Evolutionary conservation across 2,113 vertebrate genomes (phyloP), one percentile per base, ranked within the genome.

Genomic region (Sceloporus undulatus): DNA sequence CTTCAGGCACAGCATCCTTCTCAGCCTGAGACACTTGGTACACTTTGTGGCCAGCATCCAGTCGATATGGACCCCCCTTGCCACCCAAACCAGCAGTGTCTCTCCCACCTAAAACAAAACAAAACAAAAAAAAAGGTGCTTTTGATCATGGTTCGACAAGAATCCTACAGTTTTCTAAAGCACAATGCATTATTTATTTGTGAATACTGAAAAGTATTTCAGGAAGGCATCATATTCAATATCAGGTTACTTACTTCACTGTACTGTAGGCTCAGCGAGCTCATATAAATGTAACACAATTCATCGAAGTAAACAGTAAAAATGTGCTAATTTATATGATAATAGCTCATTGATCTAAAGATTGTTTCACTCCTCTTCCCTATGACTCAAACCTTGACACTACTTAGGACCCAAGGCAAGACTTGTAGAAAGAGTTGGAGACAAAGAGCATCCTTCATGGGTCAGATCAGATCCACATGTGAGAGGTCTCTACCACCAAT

Each of bases 1-100:
- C 98, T 29, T 99, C 98, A 0, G 99, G 99, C 71, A 99, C 97
- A 0, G 98, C 97, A 18, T 99, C 98, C 92, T 99, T 99, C 95
- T 99, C 98, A 0, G 94, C 98, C 89, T 99, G 97, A 54, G 98
- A 98, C 9, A 99, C 92, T 93, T 99, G 99, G 96, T 98, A 96
- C 71, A 99, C 99, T 0, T 92, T 96, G 94, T 99, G 98, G 54
- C 98, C 98, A 1, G 98, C 97, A 3, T 99, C 98, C 90, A 99
- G 97, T 4, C 98, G 97, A 81, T 99, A 99, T 0, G 99, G 99
- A 0, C 98, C 98, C 16, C 99, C 99, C 96, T 98, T 99, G 29
- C 99, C 99, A 5, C 99, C 99, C 5, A 99, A 95, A 0, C 99
- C 99, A 11, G 98, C 98, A 0, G 99, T 99, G 95, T 99, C 98